Percentiles rank a stretch among this genome's conserved stretches.
These are phyloP conservation scores for Catharus bicknelli DNA, from an alignment of 2,113 vertebrate species.

Conservation along the genomic window DNA sequence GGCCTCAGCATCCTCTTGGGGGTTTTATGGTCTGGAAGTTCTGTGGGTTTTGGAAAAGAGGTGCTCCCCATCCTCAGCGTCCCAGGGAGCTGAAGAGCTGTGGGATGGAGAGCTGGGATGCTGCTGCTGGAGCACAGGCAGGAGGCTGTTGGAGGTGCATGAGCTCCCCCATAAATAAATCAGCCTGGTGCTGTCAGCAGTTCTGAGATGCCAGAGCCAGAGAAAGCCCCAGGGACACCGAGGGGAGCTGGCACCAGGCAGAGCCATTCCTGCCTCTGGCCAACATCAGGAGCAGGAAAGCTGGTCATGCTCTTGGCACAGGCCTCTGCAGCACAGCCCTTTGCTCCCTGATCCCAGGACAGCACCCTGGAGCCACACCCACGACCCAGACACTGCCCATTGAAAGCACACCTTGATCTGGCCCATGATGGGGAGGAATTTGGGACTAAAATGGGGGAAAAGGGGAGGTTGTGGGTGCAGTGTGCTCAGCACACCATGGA, in stretches of 20 bases:
- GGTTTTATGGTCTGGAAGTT: background rate
- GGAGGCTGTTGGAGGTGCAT: background rate
- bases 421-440: accelerated
- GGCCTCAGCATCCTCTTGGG: background rate
- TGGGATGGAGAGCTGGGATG: background rate
- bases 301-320: background rate
- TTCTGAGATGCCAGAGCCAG: background rate
- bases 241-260: background rate
- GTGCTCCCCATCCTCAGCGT: background rate
- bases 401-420: accelerated
- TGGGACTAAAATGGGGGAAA: accelerated
- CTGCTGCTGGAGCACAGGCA: background rate
- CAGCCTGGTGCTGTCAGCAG: background rate
- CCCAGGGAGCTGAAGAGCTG: background rate
- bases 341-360: accelerated
- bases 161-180: background rate
- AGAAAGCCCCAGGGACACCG: background rate
- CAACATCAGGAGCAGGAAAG: accelerated
- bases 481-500: accelerated
- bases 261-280: background rate
- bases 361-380: accelerated
- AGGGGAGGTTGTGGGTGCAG: background rate
- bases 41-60: background rate
- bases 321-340: background rate
- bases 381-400: accelerated